These are phyloP conservation scores for Ptilorrhoa leucosticta DNA, from an alignment of 2,113 vertebrate species.

Conservation along the genomic window DNA sequence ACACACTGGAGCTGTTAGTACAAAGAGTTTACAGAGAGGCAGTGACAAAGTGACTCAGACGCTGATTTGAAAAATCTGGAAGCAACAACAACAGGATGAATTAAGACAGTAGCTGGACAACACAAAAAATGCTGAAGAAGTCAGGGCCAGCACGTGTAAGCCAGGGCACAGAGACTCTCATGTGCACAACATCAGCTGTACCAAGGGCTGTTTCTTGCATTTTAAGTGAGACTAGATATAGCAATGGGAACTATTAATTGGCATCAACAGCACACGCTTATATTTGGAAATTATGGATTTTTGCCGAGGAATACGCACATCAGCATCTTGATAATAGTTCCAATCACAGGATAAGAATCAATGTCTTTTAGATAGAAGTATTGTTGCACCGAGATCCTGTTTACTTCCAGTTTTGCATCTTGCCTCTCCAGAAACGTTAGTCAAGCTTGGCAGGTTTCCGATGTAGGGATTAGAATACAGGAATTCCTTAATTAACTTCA, in stretches of 20 bases:
- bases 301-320: neutral
- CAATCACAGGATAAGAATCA: neutral
- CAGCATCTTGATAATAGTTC: neutral
- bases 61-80: neutral
- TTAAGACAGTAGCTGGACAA: neutral
- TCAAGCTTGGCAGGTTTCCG: neutral
- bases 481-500: constrained; percentile 16
- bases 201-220: neutral
- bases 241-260: neutral
- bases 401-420: constrained; percentile 11
- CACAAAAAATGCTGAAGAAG: neutral
- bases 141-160: accelerated
- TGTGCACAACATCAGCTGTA: neutral
- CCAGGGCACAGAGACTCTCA: neutral
- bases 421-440: neutral
- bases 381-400: neutral
- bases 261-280: neutral
- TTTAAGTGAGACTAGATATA: neutral
- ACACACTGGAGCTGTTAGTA: neutral
- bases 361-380: neutral
- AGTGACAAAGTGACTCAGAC: neutral
- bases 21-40: neutral
- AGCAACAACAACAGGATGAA: neutral
- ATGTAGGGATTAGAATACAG: neutral
- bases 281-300: neutral